Evolutionary conservation across 2,888 invertebrate species (phyloP).

Genomic region (Syrphus vitripennis): DNA sequence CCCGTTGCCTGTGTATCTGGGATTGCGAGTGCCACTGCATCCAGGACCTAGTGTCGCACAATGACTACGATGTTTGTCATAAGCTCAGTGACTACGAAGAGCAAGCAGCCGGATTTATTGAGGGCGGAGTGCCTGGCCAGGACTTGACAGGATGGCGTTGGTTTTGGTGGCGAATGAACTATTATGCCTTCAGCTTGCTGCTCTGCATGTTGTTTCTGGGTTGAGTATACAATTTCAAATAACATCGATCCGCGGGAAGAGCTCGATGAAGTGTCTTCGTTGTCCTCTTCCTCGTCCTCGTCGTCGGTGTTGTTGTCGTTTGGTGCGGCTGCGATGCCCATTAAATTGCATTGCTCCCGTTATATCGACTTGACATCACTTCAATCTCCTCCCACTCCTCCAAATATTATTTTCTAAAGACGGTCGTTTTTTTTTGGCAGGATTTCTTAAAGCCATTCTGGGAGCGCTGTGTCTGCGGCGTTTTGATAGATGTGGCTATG

Average conservation of each 20-base stretch:
- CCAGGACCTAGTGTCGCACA: conserved; percentile 73
- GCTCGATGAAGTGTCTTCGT: conserved; percentile 10
- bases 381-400: background rate
- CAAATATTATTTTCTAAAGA: conserved; percentile 22
- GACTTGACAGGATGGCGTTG: conserved; percentile 34
- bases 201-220: conserved; percentile 73
- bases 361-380: conserved; percentile 16
- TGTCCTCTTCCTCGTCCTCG: background rate
- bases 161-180: conserved; percentile 47
- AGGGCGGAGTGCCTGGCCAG: conserved; percentile 45
- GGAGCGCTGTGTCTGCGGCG: conserved; percentile 70
- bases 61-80: conserved; percentile 74
- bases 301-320: background rate
- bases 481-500: conserved; percentile 73
- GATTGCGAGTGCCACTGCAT: conserved; percentile 77
- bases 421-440: conserved; percentile 64
- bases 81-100: conserved; percentile 70
- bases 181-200: conserved; percentile 60
- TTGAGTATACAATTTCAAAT: conserved; percentile 54
- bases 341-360: conserved; percentile 5
- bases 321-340: conserved; percentile 1
- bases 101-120: conserved; percentile 74
- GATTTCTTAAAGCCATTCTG: conserved; percentile 75
- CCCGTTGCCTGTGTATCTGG: conserved; percentile 78
- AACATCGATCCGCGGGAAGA: conserved; percentile 8